Percentiles rank a stretch among this genome's conserved stretches.
Evolutionary conservation across 1,140 invertebrate genomes (phyloP).

Genomic region (Aphaenogaster rudis): DNA sequence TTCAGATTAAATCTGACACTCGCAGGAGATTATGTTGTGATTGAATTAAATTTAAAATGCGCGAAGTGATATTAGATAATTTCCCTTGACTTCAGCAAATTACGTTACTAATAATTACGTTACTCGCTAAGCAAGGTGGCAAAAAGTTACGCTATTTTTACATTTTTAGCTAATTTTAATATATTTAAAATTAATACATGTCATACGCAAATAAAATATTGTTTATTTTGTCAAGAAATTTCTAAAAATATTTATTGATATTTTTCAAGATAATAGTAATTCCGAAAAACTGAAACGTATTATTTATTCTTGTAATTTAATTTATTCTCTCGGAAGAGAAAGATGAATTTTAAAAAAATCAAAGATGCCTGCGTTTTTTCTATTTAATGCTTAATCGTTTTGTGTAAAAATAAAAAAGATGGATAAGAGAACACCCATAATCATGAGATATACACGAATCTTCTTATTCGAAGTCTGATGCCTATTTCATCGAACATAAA

Average conservation of each 20-base stretch:
- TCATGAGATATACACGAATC: background rate
- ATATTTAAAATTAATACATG: background rate
- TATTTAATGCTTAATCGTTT: background rate
- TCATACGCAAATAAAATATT: background rate
- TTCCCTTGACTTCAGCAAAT: background rate
- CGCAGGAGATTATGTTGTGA: background rate
- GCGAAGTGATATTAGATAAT: background rate
- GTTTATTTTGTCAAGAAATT: background rate
- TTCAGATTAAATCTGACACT: constrained; percentile 48
- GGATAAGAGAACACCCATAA: background rate
- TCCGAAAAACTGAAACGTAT: background rate
- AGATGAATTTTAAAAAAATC: constrained; percentile 4
- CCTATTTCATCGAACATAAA: constrained; percentile 28
- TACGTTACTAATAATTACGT: background rate
- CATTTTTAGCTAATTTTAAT: background rate
- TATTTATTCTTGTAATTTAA: background rate
- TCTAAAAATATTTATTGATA: background rate
- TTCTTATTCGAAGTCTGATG: constrained; percentile 15
- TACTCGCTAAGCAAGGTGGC: background rate
- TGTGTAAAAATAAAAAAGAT: background rate
- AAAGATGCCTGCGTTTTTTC: background rate
- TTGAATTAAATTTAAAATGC: constrained; percentile 47
- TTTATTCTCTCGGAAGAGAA: background rate
- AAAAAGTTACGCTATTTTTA: background rate
- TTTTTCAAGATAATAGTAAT: background rate